phyloP scores from a whole-genome alignment of 1,140 invertebrate genomes.

The Andricus grossulariae region DNA sequence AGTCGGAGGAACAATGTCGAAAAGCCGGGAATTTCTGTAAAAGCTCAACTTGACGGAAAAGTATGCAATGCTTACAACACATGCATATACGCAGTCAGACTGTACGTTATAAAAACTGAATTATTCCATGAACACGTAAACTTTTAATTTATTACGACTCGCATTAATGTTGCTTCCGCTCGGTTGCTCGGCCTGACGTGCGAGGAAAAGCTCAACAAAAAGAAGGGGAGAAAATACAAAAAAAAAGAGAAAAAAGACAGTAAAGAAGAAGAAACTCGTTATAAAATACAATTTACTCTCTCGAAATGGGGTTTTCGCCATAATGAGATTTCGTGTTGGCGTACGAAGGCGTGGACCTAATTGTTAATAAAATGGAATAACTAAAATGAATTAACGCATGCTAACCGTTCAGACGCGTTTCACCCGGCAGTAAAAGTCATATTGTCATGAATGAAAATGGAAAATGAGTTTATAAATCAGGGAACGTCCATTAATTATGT shows the following conservation, averaged over 20 bases:
- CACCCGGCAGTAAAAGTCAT: background rate
- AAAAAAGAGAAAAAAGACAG: constrained; percentile 38
- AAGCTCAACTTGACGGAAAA: constrained; percentile 16
- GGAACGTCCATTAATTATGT: too few relatives aligned
- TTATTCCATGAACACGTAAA: constrained; percentile 29
- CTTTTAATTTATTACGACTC: constrained; percentile 30
- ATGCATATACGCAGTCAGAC: background rate
- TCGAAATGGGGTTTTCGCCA: constrained; percentile 51
- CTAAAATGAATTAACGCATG: constrained; percentile 50
- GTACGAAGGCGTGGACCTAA: constrained; percentile 47
- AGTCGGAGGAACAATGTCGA: constrained; percentile 9
- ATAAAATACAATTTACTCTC: constrained; percentile 52
- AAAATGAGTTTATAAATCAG: background rate
- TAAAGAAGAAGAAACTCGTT: constrained; percentile 47
- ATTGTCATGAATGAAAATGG: background rate
- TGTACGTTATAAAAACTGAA: constrained; percentile 25
- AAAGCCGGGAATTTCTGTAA: background rate
- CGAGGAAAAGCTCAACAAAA: constrained; percentile 20
- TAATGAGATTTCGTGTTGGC: constrained; percentile 51
- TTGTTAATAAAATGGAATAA: constrained; percentile 57
- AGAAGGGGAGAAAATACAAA: background rate
- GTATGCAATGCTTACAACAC: constrained; percentile 8
- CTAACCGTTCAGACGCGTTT: constrained; percentile 20
- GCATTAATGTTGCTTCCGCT: constrained; percentile 17
- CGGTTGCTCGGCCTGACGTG: constrained; percentile 21